phyloP scores from a whole-genome alignment of 2,888 invertebrate species.

The Ectemnius cavifrons region DNA sequence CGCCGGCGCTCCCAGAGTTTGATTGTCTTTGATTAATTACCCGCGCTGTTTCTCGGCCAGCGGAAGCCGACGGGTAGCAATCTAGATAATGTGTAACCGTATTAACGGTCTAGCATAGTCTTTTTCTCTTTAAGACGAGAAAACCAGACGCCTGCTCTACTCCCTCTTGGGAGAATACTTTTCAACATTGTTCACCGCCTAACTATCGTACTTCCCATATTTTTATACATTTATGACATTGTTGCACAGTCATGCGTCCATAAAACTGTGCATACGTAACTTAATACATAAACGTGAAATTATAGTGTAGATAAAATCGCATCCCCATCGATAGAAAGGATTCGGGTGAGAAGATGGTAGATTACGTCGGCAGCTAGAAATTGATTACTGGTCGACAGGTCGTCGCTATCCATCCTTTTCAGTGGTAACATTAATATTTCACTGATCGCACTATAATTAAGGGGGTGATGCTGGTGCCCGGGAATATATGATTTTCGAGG shows the following conservation, averaged over 20 bases:
- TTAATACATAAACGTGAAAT: not conserved
- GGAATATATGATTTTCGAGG: constrained; percentile 22
- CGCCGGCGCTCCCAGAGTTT: constrained; percentile 75
- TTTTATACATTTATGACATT: too few species aligned
- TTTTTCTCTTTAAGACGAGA: constrained; percentile 57
- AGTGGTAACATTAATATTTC: constrained; percentile 15
- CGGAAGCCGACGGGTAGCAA: constrained; percentile 69
- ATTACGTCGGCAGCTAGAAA: not conserved
- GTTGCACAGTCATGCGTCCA: too few species aligned
- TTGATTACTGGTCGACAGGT: constrained; percentile 10
- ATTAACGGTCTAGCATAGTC: constrained; percentile 67
- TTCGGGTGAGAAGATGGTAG: not conserved
- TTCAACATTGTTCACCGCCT: not conserved
- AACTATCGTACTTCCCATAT: too few species aligned
- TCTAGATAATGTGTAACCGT: constrained; percentile 76
- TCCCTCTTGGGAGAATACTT: not conserved
- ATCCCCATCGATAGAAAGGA: not conserved
- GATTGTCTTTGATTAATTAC: constrained; percentile 78
- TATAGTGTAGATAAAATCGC: not conserved
- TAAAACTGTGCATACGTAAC: not conserved
- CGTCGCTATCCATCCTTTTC: constrained; percentile 6
- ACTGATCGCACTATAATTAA: constrained; percentile 25
- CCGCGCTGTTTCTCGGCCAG: constrained; percentile 67
- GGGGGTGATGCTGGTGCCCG: not conserved
- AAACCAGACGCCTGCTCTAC: constrained; percentile 1